phyloP scores from a whole-genome alignment of 2,797 vertebrate species.

The Loris lydekkerianus region DNA sequence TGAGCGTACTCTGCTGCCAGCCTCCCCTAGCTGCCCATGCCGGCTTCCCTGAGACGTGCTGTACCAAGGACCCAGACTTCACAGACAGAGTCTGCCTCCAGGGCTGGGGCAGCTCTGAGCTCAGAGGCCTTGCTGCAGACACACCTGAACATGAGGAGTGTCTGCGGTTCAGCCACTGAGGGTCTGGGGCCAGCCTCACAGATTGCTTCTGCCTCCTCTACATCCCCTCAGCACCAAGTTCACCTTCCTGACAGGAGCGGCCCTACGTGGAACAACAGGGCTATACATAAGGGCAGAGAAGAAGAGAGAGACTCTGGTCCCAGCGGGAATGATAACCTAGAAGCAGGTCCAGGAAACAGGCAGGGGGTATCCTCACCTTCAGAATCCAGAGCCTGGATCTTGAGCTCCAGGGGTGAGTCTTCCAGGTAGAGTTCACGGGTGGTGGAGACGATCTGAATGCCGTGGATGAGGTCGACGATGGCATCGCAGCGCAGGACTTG shows the following conservation, averaged over 20 bases:
- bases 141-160: too few species aligned
- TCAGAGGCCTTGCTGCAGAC: not conserved
- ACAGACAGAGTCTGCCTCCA: not conserved
- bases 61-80: not conserved
- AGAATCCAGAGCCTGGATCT: conserved; percentile 96
- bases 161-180: fast-evolving
- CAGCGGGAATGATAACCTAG: not conserved
- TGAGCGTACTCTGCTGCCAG: not conserved
- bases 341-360: not conserved
- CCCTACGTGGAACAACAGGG: not conserved
- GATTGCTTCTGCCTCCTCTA: fast-evolving
- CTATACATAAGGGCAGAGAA: fast-evolving
- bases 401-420: conserved; percentile 95
- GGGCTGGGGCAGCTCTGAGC: not conserved
- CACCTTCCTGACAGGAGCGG: not conserved
- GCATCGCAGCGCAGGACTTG: conserved; percentile 97
- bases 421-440: conserved; percentile 97
- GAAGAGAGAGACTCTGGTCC: fast-evolving
- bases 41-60: not conserved
- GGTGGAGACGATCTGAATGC: conserved; percentile 95
- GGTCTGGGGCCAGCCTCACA: not conserved
- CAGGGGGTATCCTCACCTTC: conserved; percentile 90
- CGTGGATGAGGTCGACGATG: conserved; percentile 95
- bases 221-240: not conserved
- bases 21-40: not conserved